These are phyloP conservation scores for Salvelinus alpinus DNA, from an alignment of 2,113 vertebrate species.

Conservation along the genomic window DNA sequence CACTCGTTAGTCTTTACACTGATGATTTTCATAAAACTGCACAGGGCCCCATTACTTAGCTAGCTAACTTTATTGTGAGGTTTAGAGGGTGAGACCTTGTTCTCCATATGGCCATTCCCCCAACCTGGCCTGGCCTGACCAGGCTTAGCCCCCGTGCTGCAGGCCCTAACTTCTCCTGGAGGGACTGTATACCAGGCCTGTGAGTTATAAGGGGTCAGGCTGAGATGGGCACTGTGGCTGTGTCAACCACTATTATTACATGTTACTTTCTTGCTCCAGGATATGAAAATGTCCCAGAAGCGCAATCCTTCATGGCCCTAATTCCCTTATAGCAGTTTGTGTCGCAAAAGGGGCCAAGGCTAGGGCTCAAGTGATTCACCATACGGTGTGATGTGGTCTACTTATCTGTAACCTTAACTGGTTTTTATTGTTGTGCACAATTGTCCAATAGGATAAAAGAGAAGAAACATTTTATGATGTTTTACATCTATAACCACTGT, in stretches of 20 bases:
- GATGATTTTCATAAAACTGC: background rate
- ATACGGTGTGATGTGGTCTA: background rate
- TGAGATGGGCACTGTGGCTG: conserved; percentile 37
- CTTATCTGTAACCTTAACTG: too few species aligned
- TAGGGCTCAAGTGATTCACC: background rate
- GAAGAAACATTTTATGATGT: too few species aligned
- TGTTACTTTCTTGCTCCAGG: conserved; percentile 45
- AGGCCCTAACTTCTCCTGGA: conserved; percentile 21
- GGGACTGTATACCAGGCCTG: conserved; percentile 19
- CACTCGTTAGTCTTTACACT: background rate
- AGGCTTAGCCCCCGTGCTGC: conserved; percentile 1
- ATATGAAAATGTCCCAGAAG: conserved; percentile 39
- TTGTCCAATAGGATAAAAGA: too few species aligned
- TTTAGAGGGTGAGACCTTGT: background rate
- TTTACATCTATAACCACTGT: too few species aligned
- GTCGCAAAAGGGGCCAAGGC: conserved; percentile 20
- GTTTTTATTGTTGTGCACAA: too few species aligned
- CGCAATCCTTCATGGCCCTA: conserved; percentile 25
- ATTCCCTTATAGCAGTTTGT: conserved; percentile 17
- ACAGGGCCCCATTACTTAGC: background rate
- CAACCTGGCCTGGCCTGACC: background rate
- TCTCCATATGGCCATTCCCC: background rate
- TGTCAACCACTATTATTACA: conserved; percentile 48
- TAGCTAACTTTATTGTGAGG: background rate
- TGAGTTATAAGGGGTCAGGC: conserved; percentile 41